These are phyloP conservation scores for Lacerta viridis DNA, from an alignment of 2,797 vertebrate species.

Conservation along the genomic window DNA sequence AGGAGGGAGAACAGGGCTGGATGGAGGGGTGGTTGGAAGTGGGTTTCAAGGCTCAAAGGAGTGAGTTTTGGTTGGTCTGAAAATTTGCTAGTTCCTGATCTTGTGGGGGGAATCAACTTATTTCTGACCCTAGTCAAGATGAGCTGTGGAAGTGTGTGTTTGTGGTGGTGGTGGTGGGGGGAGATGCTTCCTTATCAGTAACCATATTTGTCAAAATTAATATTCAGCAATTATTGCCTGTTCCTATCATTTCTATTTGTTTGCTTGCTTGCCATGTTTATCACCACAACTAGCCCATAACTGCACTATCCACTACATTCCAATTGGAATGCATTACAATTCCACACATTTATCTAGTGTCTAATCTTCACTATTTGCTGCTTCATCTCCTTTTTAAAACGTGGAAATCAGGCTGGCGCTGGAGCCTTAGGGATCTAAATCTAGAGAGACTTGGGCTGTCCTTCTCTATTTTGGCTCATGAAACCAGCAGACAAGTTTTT, in stretches of 20 bases:
- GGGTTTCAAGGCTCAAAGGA: neutral
- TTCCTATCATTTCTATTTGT: rapidly evolving
- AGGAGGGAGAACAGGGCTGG: neutral
- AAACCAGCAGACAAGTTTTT: neutral
- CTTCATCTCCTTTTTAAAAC: neutral
- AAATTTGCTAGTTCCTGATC: neutral
- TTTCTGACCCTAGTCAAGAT: neutral
- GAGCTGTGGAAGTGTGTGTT: neutral
- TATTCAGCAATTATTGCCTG: neutral
- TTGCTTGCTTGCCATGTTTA: rapidly evolving
- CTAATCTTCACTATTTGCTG: neutral
- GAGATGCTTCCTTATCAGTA: neutral
- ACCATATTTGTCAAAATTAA: neutral
- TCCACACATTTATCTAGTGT: neutral
- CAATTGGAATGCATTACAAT: neutral
- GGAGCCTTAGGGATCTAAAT: rapidly evolving
- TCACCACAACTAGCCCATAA: neutral
- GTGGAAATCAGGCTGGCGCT: neutral
- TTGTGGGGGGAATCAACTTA: neutral
- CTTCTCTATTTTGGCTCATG: neutral
- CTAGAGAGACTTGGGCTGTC: neutral
- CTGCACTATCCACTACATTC: rapidly evolving
- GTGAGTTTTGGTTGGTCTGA: neutral
- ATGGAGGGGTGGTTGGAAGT: neutral
- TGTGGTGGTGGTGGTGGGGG: neutral